These are phyloP conservation scores for Mythimna loreyi DNA, from an alignment of 2,888 invertebrate species.

Conservation along the genomic window DNA sequence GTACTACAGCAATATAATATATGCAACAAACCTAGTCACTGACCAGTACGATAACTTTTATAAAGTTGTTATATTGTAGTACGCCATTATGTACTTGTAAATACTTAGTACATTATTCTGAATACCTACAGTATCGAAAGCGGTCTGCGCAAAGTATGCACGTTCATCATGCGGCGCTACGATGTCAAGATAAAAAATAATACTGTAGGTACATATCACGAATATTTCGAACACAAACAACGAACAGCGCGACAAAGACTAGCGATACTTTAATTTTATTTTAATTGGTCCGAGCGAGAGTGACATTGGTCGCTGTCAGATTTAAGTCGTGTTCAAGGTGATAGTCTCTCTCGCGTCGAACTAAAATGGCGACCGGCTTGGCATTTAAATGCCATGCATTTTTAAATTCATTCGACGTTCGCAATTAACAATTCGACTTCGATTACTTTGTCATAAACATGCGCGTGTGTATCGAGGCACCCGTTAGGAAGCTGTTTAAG, in stretches of 20 bases:
- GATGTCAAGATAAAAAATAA: slow-evolving; percentile 44
- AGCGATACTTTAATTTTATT: slow-evolving; percentile 82
- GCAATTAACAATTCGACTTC: slow-evolving; percentile 88
- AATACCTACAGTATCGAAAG: neutral
- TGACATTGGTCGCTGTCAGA: slow-evolving; percentile 90
- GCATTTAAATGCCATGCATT: slow-evolving; percentile 91
- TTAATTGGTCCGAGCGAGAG: slow-evolving; percentile 86
- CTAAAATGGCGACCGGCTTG: slow-evolving; percentile 88
- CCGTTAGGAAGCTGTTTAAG: slow-evolving; percentile 82
- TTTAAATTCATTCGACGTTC: slow-evolving; percentile 88
- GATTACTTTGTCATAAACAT: slow-evolving; percentile 88
- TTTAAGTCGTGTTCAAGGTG: slow-evolving; percentile 90
- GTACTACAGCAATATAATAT: no score
- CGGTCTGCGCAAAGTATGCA: neutral
- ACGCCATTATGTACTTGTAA: slow-evolving; percentile 7
- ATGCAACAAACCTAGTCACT: slow-evolving; percentile 27
- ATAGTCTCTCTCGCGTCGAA: slow-evolving; percentile 87
- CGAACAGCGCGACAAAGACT: slow-evolving; percentile 74
- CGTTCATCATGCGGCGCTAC: slow-evolving; percentile 18
- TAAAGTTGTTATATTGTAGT: slow-evolving; percentile 19
- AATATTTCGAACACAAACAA: slow-evolving; percentile 56
- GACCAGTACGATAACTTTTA: slow-evolving; percentile 46
- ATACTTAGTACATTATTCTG: no score
- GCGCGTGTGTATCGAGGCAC: slow-evolving; percentile 74
- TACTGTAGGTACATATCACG: slow-evolving; percentile 36